Percentiles rank a stretch among this genome's conserved stretches.
Conservation (phyloP, 2,888 invertebrate species). For the Iselma pallidipennis region DNA sequence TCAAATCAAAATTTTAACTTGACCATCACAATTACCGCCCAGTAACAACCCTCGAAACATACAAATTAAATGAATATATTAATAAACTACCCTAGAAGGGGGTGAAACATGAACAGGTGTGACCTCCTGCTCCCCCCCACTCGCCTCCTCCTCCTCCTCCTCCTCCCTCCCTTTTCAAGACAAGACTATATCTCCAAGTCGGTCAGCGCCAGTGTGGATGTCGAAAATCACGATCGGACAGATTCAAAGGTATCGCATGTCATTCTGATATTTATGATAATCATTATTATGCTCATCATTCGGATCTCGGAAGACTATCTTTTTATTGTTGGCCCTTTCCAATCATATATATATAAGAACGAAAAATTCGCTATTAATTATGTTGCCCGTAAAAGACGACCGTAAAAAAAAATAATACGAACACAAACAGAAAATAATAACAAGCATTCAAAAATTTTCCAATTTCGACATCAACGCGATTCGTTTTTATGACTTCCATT, state of each 20-base stretch:
- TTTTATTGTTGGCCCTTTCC: neutral
- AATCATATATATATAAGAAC: too few species aligned
- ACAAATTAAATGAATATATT: conserved; percentile 6
- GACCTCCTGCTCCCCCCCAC: conserved; percentile 41
- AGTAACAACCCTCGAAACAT: conserved; percentile 29
- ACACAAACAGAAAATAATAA: neutral
- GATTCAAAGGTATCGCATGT: conserved; percentile 48
- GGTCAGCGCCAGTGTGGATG: conserved; percentile 47
- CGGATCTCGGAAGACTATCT: neutral
- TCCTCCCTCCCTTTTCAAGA: conserved; percentile 24
- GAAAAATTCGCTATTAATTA: too few species aligned
- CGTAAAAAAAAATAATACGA: neutral
- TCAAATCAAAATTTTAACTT: conserved; percentile 36
- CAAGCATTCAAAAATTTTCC: neutral
- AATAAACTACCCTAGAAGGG: conserved; percentile 40
- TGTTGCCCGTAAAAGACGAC: too few species aligned
- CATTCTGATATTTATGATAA: conserved; percentile 45
- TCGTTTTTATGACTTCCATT: conserved; percentile 4
- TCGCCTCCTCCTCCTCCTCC: conserved; percentile 27
- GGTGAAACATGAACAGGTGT: conserved; percentile 53
- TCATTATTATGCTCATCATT: conserved; percentile 28
- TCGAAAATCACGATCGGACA: conserved; percentile 49
- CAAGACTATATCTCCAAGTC: conserved; percentile 35
- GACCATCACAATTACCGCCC: conserved; percentile 21
- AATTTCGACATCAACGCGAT: conserved; percentile 1